phyloP scores from a whole-genome alignment of 2,797 vertebrate genomes.

The Coilia nasus region DNA sequence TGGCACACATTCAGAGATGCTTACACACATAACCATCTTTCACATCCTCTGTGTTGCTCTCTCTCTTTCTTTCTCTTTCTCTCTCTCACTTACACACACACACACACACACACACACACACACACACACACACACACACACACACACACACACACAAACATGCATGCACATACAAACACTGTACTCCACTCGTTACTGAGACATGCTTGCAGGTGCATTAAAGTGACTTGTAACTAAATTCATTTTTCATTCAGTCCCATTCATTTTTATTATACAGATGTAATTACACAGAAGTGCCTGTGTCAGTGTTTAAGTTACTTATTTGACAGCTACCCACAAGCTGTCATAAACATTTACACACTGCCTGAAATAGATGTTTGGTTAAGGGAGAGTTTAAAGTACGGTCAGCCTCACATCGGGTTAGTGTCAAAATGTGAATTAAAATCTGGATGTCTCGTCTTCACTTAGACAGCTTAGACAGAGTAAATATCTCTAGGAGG shows the following conservation, averaged over 20 bases:
- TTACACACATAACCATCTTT: slow-evolving; percentile 42
- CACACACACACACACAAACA: neutral
- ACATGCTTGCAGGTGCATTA: neutral
- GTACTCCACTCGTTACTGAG: neutral
- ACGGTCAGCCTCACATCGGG: neutral
- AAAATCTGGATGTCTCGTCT: neutral
- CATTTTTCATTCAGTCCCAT: slow-evolving; percentile 20
- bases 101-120: neutral
- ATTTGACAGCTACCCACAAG: neutral
- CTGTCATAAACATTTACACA: slow-evolving; percentile 24
- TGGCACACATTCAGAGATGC: slow-evolving; percentile 25
- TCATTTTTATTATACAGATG: slow-evolving; percentile 22
- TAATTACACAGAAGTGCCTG: neutral
- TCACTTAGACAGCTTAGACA: neutral
- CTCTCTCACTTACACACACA: too few relatives aligned
- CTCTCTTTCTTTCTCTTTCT: too few relatives aligned
- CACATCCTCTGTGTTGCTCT: too few relatives aligned
- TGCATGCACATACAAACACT: neutral
- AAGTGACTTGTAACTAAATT: slow-evolving; percentile 1
- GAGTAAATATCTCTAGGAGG: neutral
- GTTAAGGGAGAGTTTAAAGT: slow-evolving; percentile 12
- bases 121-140: neutral
- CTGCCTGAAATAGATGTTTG: slow-evolving; percentile 6
- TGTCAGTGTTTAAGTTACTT: slow-evolving; percentile 25
- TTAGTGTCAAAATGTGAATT: neutral